Evolutionary conservation across 2,888 invertebrate species (phyloP), one percentile per base, ranked within the genome.

Genomic region (Phyllotreta cruciferae): DNA sequence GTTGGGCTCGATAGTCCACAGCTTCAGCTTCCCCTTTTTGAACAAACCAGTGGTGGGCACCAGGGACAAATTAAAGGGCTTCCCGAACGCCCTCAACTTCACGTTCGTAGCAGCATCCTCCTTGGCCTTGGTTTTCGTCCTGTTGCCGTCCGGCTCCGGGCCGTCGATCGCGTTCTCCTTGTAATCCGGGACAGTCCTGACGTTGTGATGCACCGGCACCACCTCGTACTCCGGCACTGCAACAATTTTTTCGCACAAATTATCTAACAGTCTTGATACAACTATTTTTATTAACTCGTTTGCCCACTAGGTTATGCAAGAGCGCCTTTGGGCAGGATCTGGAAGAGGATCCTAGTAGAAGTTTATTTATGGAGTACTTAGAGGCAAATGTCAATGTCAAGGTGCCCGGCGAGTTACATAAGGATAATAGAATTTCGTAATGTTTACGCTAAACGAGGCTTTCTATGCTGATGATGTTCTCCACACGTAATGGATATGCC

Each of bases 171-270:
- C 36, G 35, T 74, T 76, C 54, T 71, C 70, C 11, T 61, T 56
- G 41, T 69, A 66, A 38, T 68, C 66, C 37, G 63, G 68, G 64
- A 75, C 64, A 66, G 77, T 75, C 81, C 76, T 78, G 69, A 87
- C 87, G 80, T 91, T 91, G 63, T 87, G 91, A 62, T 87, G 84
- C 69, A 94, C 85, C 70, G 90, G 88, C 58, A 94, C 88, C 73
- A 94, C 84, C 83, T 94, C 92, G 82, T 95, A 95, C 72, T 90
- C 85, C 68, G 95, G 95, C 75, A 95, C 88, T 88, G 76, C 58
- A 81, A 78, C 64, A 69, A 68, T 14, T 34, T 24, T 24, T 24
- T n/a, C n/a, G n/a, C n/a, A n/a, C n/a, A n/a, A n/a, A n/a, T n/a
- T n/a, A n/a, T n/a, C n/a, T n/a, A n/a, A n/a, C n/a, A n/a, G n/a